Evolutionary conservation across 2,797 vertebrate genomes (phyloP).

Genomic region (Vespertilio murinus): DNA sequence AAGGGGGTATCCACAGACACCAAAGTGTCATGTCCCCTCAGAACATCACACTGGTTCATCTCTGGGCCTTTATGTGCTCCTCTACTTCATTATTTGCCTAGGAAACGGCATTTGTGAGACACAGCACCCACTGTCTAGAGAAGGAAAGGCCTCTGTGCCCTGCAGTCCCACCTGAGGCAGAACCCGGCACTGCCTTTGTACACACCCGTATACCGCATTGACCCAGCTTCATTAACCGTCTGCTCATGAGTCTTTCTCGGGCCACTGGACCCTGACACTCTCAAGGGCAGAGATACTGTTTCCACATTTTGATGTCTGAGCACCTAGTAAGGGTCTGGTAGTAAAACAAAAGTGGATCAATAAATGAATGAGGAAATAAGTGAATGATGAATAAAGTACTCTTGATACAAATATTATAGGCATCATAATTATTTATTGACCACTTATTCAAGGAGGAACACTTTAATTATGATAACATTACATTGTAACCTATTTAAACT

Average conservation of each 20-base stretch:
- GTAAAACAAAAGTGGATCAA: background rate
- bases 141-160: background rate
- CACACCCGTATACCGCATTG: rapidly evolving
- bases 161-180: background rate
- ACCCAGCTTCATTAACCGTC: background rate
- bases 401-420: background rate
- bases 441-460: background rate
- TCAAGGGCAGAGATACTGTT: background rate
- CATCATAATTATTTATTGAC: background rate
- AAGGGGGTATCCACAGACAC: background rate
- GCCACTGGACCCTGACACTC: background rate
- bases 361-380: constrained; percentile 6
- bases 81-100: background rate
- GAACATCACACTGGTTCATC: background rate
- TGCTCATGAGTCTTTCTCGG: background rate
- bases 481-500: background rate
- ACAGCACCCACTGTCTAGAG: background rate
- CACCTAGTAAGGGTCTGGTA: background rate
- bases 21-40: background rate
- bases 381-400: background rate
- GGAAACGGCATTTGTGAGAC: background rate
- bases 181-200: background rate
- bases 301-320: background rate
- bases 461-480: background rate
- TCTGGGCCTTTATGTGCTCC: background rate